phyloP scores from a whole-genome alignment of 2,797 vertebrate species.

The Lepilemur septentrionalis region DNA sequence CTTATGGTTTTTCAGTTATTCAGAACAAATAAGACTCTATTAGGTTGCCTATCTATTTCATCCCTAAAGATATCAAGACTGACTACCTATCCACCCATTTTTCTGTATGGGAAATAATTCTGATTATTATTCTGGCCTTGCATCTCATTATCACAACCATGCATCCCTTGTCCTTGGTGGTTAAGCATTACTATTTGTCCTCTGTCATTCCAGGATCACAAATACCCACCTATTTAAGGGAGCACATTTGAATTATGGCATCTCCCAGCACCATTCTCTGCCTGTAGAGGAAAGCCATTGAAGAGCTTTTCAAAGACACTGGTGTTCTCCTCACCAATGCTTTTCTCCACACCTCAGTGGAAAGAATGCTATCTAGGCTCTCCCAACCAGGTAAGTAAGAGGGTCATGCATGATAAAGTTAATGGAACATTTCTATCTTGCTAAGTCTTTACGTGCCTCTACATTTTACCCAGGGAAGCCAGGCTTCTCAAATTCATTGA shows the following conservation, averaged over 20 bases:
- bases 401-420: neutral
- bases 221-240: neutral
- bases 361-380: neutral
- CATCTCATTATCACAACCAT: neutral
- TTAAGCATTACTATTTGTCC: neutral
- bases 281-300: neutral
- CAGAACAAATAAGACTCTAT: neutral
- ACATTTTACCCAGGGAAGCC: neutral
- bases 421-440: neutral
- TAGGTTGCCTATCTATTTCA: neutral
- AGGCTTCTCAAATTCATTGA: neutral
- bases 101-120: neutral
- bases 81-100: neutral
- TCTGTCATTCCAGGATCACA: neutral
- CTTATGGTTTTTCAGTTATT: neutral
- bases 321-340: neutral
- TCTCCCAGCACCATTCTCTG: neutral
- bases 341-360: neutral
- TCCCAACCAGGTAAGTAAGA: neutral
- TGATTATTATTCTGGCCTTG: neutral
- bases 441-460: neutral
- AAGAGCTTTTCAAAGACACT: neutral
- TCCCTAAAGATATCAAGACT: neutral
- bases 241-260: neutral
- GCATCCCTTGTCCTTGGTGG: neutral